phyloP scores from a whole-genome alignment of 2,888 invertebrate species.

The Alloscopus bannaensis region DNA sequence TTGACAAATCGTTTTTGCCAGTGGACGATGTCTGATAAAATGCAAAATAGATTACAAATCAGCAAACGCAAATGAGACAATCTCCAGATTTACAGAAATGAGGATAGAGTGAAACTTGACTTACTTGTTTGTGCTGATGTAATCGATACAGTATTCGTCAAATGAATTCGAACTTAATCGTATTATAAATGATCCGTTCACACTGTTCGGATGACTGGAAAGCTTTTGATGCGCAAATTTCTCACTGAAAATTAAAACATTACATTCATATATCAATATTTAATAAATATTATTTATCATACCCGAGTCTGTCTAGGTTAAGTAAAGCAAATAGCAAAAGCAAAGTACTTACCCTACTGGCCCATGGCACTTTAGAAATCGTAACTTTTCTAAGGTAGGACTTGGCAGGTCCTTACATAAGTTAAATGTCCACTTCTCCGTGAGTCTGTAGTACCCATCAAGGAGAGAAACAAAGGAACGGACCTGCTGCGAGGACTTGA shows the following conservation, averaged over 20 bases:
- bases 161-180: conserved; percentile 89
- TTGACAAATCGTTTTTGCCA: conserved; percentile 59
- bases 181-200: conserved; percentile 87
- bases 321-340: neutral
- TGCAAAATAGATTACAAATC: neutral
- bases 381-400: conserved; percentile 85
- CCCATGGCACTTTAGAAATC: conserved; percentile 88
- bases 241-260: conserved; percentile 79
- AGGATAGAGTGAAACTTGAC: conserved; percentile 15
- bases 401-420: conserved; percentile 88
- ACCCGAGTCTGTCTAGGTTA: neutral
- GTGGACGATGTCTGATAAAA: conserved; percentile 63
- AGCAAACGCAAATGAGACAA: no score
- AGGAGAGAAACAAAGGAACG: conserved; percentile 88
- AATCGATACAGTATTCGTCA: conserved; percentile 88
- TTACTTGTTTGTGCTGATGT: conserved; percentile 85
- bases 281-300: neutral
- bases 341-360: conserved; percentile 88
- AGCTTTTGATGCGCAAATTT: conserved; percentile 90
- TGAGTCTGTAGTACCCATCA: conserved; percentile 91
- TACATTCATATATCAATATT: neutral
- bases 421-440: conserved; percentile 93
- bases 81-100: neutral
- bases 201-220: conserved; percentile 85
- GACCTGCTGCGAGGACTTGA: conserved; percentile 81